These are phyloP conservation scores for Crepidodera aurea DNA, from an alignment of 2,888 invertebrate species.

Conservation along the genomic window DNA sequence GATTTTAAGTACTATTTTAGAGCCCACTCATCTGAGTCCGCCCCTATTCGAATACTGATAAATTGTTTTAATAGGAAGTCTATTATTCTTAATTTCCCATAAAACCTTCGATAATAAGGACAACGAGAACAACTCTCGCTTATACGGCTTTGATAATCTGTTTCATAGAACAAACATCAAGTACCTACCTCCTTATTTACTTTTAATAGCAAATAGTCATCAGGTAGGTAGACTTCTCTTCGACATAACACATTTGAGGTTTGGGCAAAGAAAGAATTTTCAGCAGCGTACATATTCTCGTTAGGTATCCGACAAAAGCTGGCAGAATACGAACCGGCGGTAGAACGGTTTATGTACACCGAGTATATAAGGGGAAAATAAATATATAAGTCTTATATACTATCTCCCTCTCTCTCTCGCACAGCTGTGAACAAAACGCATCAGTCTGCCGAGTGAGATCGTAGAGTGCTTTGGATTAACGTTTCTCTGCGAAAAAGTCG, in stretches of 20 bases:
- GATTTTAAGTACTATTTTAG: no score
- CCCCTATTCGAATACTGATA: no score
- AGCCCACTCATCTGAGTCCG: not conserved
- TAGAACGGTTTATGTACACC: conserved; percentile 58
- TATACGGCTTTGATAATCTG: not conserved
- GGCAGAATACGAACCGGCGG: conserved; percentile 56
- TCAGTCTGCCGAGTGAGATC: conserved; percentile 60
- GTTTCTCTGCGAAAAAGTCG: conserved; percentile 46
- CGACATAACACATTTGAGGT: conserved; percentile 12
- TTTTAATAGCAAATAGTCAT: not conserved
- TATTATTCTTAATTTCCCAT: not conserved
- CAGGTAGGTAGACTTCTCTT: not conserved
- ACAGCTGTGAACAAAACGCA: conserved; percentile 64
- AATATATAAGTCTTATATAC: conserved; percentile 59
- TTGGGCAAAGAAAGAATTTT: conserved; percentile 43
- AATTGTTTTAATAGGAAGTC: not conserved
- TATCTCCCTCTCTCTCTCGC: conserved; percentile 53
- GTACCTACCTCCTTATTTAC: not conserved
- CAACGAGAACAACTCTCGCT: not conserved
- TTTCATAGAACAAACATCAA: not conserved
- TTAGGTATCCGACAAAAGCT: conserved; percentile 52
- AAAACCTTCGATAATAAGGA: not conserved
- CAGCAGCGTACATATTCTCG: conserved; percentile 51
- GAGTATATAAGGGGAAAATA: conserved; percentile 59
- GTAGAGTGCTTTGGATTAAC: conserved; percentile 53